phyloP scores from a whole-genome alignment of 2,888 invertebrate genomes.

The Exocentrus adspersus region DNA sequence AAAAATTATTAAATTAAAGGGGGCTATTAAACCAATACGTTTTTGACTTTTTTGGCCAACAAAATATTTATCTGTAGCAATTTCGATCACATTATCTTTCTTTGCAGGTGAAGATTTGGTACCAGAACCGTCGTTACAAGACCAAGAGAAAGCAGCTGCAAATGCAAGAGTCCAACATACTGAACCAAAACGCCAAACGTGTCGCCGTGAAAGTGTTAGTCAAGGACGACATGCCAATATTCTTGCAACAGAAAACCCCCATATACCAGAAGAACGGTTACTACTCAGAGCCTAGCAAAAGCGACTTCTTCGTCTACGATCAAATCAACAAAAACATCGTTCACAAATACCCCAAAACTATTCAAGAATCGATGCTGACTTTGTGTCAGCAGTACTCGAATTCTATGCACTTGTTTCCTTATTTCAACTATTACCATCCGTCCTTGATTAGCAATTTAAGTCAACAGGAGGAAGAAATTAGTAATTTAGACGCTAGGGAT shows the following conservation, averaged over 20 bases:
- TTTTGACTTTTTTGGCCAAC: slow-evolving; percentile 52
- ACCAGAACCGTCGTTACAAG: slow-evolving; percentile 77
- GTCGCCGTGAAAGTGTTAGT: slow-evolving; percentile 94
- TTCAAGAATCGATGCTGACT: slow-evolving; percentile 62
- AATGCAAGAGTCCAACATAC: slow-evolving; percentile 75
- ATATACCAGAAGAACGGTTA: slow-evolving; percentile 51
- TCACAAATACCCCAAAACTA: slow-evolving; percentile 59
- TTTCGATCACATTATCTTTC: slow-evolving; percentile 62
- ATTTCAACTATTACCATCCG: slow-evolving; percentile 63
- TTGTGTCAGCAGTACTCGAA: slow-evolving; percentile 62
- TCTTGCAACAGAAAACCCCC: slow-evolving; percentile 56
- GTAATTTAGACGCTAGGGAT: slow-evolving; percentile 43
- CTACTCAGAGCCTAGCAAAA: slow-evolving; percentile 20
- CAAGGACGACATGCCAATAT: slow-evolving; percentile 78
- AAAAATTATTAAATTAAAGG: too few species aligned
- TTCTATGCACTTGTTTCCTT: slow-evolving; percentile 62
- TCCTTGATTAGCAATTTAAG: slow-evolving; percentile 50
- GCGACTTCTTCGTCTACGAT: slow-evolving; percentile 60
- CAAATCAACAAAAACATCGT: slow-evolving; percentile 55
- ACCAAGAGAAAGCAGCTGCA: slow-evolving; percentile 94
- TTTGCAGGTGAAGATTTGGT: slow-evolving; percentile 77
- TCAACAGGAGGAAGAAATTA: slow-evolving; percentile 53
- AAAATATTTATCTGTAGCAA: background rate
- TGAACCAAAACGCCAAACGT: slow-evolving; percentile 78
- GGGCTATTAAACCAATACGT: background rate